Evolutionary conservation across 2,888 invertebrate species (phyloP).

Genomic region (Acanthoscelides obtectus): DNA sequence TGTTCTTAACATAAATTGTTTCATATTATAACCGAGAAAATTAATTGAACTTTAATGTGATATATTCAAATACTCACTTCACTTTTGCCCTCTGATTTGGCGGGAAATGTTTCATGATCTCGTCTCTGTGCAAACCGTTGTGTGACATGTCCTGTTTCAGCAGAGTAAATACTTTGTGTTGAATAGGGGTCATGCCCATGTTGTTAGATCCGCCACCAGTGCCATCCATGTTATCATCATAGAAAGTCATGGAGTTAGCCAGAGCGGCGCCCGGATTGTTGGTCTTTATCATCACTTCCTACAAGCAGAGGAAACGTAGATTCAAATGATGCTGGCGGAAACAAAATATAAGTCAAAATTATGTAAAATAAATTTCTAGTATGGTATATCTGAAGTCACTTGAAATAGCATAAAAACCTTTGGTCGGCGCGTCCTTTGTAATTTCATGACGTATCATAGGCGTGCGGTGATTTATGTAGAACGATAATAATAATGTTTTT

Average conservation of each 20-base stretch:
- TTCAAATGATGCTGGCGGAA: too few species aligned
- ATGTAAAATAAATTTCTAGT: too few species aligned
- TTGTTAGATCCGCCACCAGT: conserved; percentile 15
- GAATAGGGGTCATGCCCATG: conserved; percentile 34
- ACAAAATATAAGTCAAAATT: too few species aligned
- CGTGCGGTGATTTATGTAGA: too few species aligned
- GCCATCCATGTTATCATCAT: conserved; percentile 28
- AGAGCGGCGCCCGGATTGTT: conserved; percentile 43
- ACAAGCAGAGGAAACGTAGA: neutral
- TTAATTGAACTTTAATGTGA: too few species aligned
- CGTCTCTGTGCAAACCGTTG: conserved; percentile 31
- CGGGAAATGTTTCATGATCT: conserved; percentile 35
- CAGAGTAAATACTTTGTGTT: conserved; percentile 37
- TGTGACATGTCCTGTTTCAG: conserved; percentile 29
- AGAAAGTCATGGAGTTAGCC: conserved; percentile 40
- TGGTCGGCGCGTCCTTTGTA: too few species aligned
- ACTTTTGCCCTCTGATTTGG: conserved; percentile 36
- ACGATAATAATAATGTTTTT: too few species aligned
- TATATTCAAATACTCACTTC: conserved; percentile 35
- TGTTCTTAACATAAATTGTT: too few species aligned
- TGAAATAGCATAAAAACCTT: too few species aligned
- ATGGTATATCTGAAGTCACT: too few species aligned
- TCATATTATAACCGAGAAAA: too few species aligned
- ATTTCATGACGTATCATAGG: too few species aligned
- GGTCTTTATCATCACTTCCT: conserved; percentile 21